Evolutionary conservation across 1,140 invertebrate genomes (phyloP), one percentile per base, ranked within the genome.

Genomic region (Olivierus martensii): DNA sequence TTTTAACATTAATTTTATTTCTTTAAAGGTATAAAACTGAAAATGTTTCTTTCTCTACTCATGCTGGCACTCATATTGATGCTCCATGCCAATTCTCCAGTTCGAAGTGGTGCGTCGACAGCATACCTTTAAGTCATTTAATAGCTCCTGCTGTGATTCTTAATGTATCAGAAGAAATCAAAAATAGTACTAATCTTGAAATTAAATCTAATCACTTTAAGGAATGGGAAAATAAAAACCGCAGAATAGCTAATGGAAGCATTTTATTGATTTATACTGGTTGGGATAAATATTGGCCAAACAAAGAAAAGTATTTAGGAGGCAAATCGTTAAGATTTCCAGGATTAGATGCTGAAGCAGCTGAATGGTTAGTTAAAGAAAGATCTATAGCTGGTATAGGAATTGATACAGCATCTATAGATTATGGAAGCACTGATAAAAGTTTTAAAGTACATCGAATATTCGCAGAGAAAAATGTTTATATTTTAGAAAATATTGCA

Each of bases 31-130:
- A 75, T 51, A 71, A 77, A 28, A 46, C 64, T 1, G 77, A 79
- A 53, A 72, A 75, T n/a, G 77, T 79, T 56, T 66, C 65, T 38
- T 68, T 71, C 1, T 70, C 70, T 0, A 78, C 81, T 58, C 80
- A 82, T 63, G 72, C 71, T 3, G 78, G 79, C 2, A 82, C 79
- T 0, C 79, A 82, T 58, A 59, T 83, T 3, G 80, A 82, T 64
- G 79, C 80, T 6, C 80, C 81, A 0, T 77, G 74, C 52, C 80
- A 81, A 60, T 81, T 80, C 62, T 58, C 64, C 39, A 62, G 68
- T 41, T 52, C 66, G 14, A 73, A 73, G 2, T 70, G 71, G 67
- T 71, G 66, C 46, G 73, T 79, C 5, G 73, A 69, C 28, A 69
- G 80, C 44, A 75, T 83, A 49, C 76, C 79, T 7, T 43, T 79